These are phyloP conservation scores for Chrysogorgia sp. DNA, from an alignment of 92 coral and sea anemone genomes.

Conservation along the genomic window DNA sequence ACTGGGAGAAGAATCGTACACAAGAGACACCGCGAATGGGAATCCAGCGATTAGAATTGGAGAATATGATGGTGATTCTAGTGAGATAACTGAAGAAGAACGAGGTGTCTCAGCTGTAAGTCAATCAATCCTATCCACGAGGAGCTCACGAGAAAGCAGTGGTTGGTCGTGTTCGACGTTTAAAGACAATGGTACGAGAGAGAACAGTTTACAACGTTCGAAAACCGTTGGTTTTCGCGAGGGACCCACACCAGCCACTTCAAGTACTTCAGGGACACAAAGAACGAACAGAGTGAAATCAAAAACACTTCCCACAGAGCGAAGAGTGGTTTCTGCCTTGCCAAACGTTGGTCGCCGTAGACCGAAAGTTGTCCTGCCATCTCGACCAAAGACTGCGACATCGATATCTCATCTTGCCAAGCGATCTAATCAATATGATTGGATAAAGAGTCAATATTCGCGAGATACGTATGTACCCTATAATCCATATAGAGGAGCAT, in stretches of 20 bases:
- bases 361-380: constrained; percentile 19
- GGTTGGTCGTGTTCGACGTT: too few species aligned
- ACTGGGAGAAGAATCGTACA: constrained; percentile 10
- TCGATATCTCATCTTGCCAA: background rate
- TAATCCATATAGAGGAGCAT: constrained; percentile 27
- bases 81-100: background rate
- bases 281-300: background rate
- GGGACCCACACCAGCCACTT: background rate
- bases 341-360: constrained; percentile 23
- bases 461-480: constrained; percentile 11
- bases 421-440: background rate
- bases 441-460: constrained; percentile 13
- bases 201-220: background rate
- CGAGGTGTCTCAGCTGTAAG: background rate
- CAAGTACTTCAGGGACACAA: background rate
- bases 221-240: background rate
- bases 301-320: background rate
- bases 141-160: too few species aligned
- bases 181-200: too few species aligned
- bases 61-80: background rate
- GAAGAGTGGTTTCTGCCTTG: constrained; percentile 34
- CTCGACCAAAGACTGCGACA: constrained; percentile 28
- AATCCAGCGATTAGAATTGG: background rate
- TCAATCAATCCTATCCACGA: constrained; percentile 19
- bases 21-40: background rate